Percentiles rank a stretch among this genome's conserved stretches.
These are phyloP conservation scores for Amblyteles armatorius DNA, from an alignment of 2,888 invertebrate genomes.

Conservation along the genomic window DNA sequence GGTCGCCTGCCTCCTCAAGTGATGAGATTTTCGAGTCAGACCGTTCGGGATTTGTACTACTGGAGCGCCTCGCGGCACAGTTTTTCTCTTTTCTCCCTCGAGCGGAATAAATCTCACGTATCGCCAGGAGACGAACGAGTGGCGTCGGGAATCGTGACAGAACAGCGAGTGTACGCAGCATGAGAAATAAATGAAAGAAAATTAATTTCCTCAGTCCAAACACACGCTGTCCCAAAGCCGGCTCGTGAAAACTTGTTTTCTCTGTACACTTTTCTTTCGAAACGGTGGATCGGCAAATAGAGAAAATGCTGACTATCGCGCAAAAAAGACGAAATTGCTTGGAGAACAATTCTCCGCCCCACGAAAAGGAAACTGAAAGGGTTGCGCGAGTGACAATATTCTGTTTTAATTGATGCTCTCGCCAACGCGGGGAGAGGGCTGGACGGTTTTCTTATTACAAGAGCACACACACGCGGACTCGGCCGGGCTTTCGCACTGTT, in stretches of 20 bases:
- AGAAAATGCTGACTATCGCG: conserved; percentile 14
- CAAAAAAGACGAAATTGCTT: background rate
- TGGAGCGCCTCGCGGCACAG: conserved; percentile 24
- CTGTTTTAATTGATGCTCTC: conserved; percentile 36
- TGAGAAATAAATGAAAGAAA: conserved; percentile 53
- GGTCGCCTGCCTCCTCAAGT: too few relatives aligned
- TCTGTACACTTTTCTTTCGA: background rate
- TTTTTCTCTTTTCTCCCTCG: conserved; percentile 33
- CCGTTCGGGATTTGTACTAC: conserved; percentile 66
- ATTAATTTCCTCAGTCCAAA: conserved; percentile 57
- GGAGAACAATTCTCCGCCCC: background rate
- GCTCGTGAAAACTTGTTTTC: conserved; percentile 7
- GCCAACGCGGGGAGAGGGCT: background rate
- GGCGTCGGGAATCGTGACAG: background rate
- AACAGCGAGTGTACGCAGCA: background rate
- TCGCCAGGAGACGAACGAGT: conserved; percentile 9
- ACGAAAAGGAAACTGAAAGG: conserved; percentile 25
- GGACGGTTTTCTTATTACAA: conserved; percentile 39
- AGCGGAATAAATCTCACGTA: conserved; percentile 28
- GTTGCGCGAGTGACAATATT: background rate
- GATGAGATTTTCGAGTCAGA: conserved; percentile 46
- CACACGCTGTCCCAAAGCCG: background rate
- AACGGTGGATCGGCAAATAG: conserved; percentile 14
- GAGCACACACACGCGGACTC: conserved; percentile 12
- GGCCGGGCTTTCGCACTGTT: conserved; percentile 48